Evolutionary conservation across 2,888 invertebrate species (phyloP).

Genomic region (Ethmia dodecea): DNA sequence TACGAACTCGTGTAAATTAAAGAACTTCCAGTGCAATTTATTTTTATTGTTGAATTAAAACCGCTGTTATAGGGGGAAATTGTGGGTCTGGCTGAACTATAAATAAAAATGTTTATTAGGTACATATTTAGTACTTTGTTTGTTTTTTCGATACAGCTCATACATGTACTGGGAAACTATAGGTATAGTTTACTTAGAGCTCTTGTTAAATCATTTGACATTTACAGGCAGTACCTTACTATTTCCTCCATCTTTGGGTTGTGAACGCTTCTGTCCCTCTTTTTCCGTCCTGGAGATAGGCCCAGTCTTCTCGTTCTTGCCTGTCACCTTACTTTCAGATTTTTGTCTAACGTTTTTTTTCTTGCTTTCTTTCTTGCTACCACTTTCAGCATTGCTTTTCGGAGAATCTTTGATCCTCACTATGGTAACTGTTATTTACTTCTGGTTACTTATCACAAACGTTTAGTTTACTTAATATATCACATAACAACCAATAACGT

Average conservation of each 20-base stretch:
- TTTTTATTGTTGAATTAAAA: too few relatives aligned
- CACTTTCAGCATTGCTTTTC: constrained; percentile 78
- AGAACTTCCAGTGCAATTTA: constrained; percentile 33
- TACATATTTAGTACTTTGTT: too few relatives aligned
- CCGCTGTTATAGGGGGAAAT: too few relatives aligned
- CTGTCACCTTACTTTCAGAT: constrained; percentile 67
- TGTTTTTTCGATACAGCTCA: too few relatives aligned
- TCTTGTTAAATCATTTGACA: too few relatives aligned
- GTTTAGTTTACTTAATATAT: constrained; percentile 4
- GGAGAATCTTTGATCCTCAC: constrained; percentile 82
- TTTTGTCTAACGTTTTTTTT: constrained; percentile 80
- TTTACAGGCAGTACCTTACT: too few relatives aligned
- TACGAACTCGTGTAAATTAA: constrained; percentile 48
- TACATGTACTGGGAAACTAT: too few relatives aligned
- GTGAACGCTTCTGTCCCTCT: constrained; percentile 43
- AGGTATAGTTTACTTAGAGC: too few relatives aligned
- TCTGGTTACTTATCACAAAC: constrained; percentile 9
- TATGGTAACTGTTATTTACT: constrained; percentile 74
- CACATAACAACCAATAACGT: constrained; percentile 7
- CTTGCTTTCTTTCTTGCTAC: constrained; percentile 80
- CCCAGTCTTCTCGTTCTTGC: constrained; percentile 56
- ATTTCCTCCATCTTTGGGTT: constrained; percentile 49
- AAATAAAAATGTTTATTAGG: too few relatives aligned
- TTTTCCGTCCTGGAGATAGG: constrained; percentile 54
- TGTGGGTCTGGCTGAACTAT: too few relatives aligned